These are phyloP conservation scores for Barypeithes pellucidus DNA, from an alignment of 2,888 invertebrate species.

Conservation along the genomic window DNA sequence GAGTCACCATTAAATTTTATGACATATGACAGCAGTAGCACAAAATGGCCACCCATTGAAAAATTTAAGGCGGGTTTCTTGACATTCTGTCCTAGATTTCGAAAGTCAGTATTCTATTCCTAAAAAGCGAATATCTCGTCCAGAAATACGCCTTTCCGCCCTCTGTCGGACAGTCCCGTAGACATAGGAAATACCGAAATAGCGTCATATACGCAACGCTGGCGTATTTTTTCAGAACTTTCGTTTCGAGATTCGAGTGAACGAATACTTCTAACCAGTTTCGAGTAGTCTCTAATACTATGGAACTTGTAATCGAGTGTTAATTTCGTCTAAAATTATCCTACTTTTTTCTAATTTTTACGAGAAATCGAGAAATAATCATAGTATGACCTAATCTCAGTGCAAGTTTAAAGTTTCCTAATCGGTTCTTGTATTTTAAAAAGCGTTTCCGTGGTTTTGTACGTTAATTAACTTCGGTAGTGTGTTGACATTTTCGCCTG, in stretches of 20 bases:
- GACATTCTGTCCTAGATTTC: background rate
- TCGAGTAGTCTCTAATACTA: conserved; percentile 13
- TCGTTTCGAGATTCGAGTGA: background rate
- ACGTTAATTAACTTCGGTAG: background rate
- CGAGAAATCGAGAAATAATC: conserved; percentile 1
- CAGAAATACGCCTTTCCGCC: conserved; percentile 1
- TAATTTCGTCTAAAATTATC: background rate
- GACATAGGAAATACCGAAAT: background rate
- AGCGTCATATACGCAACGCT: background rate
- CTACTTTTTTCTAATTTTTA: background rate
- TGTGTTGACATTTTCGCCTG: conserved; percentile 8
- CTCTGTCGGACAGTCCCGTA: background rate
- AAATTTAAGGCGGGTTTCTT: background rate
- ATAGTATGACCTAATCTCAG: conserved; percentile 12
- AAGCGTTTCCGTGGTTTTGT: conserved; percentile 6
- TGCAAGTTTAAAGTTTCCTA: background rate
- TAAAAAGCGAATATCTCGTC: background rate
- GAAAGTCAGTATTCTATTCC: background rate
- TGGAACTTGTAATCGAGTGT: conserved; percentile 1
- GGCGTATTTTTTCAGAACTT: no score
- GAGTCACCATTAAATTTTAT: conserved; percentile 27
- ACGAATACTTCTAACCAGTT: no score
- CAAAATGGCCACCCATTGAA: conserved; percentile 28
- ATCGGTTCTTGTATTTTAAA: conserved; percentile 3
- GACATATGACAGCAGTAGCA: conserved; percentile 20